Evolutionary conservation across 1,140 invertebrate species (phyloP).

Genomic region (Drosophila punjabiensis): DNA sequence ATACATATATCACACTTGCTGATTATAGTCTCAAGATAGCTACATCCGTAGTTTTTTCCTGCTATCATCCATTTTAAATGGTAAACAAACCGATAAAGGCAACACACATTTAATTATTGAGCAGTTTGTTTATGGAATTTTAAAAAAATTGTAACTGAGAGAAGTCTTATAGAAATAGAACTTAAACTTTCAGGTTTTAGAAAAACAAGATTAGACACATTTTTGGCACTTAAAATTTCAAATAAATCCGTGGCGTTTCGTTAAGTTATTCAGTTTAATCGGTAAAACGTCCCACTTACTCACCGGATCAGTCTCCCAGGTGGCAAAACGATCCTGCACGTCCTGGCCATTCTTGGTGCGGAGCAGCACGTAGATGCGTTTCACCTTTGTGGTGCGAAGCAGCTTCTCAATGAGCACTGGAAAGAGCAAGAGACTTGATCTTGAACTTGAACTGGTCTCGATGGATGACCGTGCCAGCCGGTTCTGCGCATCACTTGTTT

Average conservation of each 20-base stretch:
- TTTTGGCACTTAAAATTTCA: background rate
- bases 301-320: constrained; percentile 87
- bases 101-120: background rate
- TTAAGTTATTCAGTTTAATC: background rate
- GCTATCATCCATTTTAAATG: background rate
- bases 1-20: background rate
- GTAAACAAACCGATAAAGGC: background rate
- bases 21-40: background rate
- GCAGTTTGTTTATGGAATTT: background rate
- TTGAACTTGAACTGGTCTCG: constrained; percentile 12
- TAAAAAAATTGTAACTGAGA: background rate
- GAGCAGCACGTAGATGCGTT: constrained; percentile 91
- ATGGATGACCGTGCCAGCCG: constrained; percentile 21
- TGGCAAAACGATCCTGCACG: constrained; percentile 88
- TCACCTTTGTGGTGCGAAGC: constrained; percentile 90
- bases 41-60: background rate
- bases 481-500: constrained; percentile 15
- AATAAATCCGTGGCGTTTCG: background rate
- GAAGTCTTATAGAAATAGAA: background rate
- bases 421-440: constrained; percentile 30
- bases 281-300: constrained; percentile 8
- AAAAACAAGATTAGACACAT: background rate
- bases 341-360: constrained; percentile 91
- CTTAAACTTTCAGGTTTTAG: background rate
- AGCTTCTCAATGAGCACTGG: constrained; percentile 92